Percentiles rank a stretch among this genome's conserved stretches.
Evolutionary conservation across 2,888 invertebrate genomes (phyloP).

Genomic region (Phania funesta): DNA sequence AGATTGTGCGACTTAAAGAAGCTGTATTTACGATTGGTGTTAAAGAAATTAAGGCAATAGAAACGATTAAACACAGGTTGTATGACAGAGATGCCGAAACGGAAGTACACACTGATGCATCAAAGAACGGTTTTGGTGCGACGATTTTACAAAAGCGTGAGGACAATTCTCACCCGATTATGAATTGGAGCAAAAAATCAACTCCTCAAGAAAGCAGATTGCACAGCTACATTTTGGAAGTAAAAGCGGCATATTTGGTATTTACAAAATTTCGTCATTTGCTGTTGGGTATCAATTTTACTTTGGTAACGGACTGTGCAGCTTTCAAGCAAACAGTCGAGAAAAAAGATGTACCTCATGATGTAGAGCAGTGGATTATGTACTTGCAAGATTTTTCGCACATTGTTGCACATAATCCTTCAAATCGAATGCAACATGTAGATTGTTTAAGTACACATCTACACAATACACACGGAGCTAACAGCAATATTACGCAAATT

Average conservation of each 20-base stretch:
- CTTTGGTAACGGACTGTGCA: constrained; percentile 60
- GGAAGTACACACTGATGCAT: neutral
- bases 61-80: too few relatives aligned
- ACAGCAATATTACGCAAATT: neutral
- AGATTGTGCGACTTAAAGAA: neutral
- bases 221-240: neutral
- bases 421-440: constrained; percentile 66
- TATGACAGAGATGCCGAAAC: too few relatives aligned
- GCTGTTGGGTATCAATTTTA: constrained; percentile 66
- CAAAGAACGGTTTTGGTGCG: neutral
- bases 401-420: constrained; percentile 67
- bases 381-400: constrained; percentile 68
- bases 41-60: neutral
- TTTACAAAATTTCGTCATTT: constrained; percentile 70
- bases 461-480: neutral
- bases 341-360: constrained; percentile 62
- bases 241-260: neutral
- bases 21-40: neutral
- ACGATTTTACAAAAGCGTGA: neutral
- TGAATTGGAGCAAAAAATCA: neutral
- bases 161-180: neutral
- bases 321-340: constrained; percentile 64
- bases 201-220: neutral
- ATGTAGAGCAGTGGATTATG: constrained; percentile 68
- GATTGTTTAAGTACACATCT: constrained; percentile 65